phyloP scores from a whole-genome alignment of 2,797 vertebrate genomes.

The Merluccius polli region DNA sequence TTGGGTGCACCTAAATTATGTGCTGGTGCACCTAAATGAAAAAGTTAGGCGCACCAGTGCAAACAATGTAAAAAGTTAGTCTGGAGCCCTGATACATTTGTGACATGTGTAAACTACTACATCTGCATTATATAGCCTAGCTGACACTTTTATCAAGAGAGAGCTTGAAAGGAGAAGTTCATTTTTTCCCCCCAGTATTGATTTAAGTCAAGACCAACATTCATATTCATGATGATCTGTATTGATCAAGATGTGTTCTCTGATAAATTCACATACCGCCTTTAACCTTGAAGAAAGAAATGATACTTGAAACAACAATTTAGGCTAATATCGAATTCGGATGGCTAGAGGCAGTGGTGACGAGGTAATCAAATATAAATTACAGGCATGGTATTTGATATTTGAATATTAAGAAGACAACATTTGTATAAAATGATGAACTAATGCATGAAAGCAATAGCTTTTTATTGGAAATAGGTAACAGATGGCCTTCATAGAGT shows the following conservation, averaged over 20 bases:
- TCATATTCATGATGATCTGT: background rate
- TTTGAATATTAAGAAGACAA: background rate
- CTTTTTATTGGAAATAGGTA: no score
- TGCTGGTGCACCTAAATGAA: no score
- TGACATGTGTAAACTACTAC: background rate
- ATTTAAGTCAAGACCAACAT: background rate
- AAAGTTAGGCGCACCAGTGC: no score
- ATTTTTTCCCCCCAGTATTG: background rate
- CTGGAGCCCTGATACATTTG: no score
- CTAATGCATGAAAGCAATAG: background rate
- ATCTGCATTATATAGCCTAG: background rate
- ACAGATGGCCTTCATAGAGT: no score
- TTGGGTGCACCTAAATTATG: no score
- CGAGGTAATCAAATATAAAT: background rate
- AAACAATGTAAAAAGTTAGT: no score
- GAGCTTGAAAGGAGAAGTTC: background rate
- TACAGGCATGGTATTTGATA: no score
- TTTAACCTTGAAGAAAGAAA: slow-evolving; percentile 26
- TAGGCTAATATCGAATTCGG: background rate
- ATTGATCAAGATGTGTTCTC: background rate
- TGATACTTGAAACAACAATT: background rate
- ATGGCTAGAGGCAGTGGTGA: background rate
- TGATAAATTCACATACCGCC: slow-evolving; percentile 4
- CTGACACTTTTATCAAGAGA: background rate
- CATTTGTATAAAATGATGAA: background rate